Evolutionary conservation across 2,888 invertebrate genomes (phyloP).

Genomic region (Drosophila kambysellisi): DNA sequence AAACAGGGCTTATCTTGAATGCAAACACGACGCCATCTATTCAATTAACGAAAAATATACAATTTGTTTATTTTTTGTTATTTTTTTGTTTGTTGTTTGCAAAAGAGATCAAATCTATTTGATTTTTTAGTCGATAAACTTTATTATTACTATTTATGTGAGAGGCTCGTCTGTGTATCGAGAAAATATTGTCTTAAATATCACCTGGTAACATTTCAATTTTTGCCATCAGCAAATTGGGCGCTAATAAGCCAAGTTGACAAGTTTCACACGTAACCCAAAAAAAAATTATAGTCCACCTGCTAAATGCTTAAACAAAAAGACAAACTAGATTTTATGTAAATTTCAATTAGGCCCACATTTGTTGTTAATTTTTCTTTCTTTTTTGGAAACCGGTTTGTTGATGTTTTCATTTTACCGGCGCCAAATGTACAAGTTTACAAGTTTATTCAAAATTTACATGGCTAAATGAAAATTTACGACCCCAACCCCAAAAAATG

Average conservation of each 20-base stretch:
- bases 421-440: slow-evolving; percentile 6
- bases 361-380: slow-evolving; percentile 10
- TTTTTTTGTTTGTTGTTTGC: too few relatives aligned
- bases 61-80: background rate
- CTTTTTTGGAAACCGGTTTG: slow-evolving; percentile 23
- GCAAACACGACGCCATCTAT: slow-evolving; percentile 51
- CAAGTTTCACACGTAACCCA: slow-evolving; percentile 37
- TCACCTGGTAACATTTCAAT: slow-evolving; percentile 10
- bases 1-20: slow-evolving; percentile 52
- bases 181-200: slow-evolving; percentile 1
- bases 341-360: slow-evolving; percentile 41
- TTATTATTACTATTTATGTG: background rate
- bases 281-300: slow-evolving; percentile 19
- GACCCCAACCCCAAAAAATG: slow-evolving; percentile 15
- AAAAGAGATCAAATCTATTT: background rate
- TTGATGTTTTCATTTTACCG: slow-evolving; percentile 39
- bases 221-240: slow-evolving; percentile 8
- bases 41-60: slow-evolving; percentile 54
- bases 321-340: slow-evolving; percentile 59
- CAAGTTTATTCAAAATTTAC: slow-evolving; percentile 1
- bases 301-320: slow-evolving; percentile 59
- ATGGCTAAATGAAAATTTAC: slow-evolving; percentile 33
- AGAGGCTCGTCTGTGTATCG: slow-evolving; percentile 57
- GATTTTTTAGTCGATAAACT: background rate
- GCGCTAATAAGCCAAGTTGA: slow-evolving; percentile 47